These are phyloP conservation scores for Colletes latitarsis DNA, from an alignment of 1,140 invertebrate genomes.

Conservation along the genomic window DNA sequence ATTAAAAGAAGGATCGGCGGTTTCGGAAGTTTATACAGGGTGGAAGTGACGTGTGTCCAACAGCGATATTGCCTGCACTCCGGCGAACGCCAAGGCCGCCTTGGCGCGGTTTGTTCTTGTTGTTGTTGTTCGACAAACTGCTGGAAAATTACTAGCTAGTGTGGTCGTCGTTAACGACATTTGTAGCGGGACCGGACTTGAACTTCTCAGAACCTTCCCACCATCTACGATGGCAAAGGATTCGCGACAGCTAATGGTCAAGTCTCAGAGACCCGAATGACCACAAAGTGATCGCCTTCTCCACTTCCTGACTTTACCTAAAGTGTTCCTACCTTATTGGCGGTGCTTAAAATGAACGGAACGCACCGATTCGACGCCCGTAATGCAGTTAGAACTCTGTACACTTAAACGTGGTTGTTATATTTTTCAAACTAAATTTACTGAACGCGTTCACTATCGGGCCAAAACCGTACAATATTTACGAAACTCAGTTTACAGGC, in stretches of 20 bases:
- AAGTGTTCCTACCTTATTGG: slow-evolving; percentile 43
- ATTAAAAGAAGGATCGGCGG: background rate
- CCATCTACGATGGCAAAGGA: slow-evolving; percentile 65
- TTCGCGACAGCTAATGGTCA: slow-evolving; percentile 74
- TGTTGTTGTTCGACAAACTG: slow-evolving; percentile 73
- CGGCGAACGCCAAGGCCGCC: slow-evolving; percentile 52
- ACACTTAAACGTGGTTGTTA: background rate
- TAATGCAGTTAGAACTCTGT: background rate
- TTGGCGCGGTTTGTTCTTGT: slow-evolving; percentile 64
- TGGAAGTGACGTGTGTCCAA: slow-evolving; percentile 21
- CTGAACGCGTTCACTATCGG: background rate
- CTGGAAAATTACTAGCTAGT: slow-evolving; percentile 72
- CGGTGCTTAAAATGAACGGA: slow-evolving; percentile 24
- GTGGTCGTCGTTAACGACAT: slow-evolving; percentile 75
- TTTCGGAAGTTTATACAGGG: background rate
- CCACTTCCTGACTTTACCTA: slow-evolving; percentile 62
- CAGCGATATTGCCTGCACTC: slow-evolving; percentile 65
- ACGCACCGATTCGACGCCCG: background rate
- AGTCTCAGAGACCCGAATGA: slow-evolving; percentile 72
- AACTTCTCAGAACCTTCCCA: slow-evolving; percentile 69
- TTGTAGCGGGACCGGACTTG: slow-evolving; percentile 70
- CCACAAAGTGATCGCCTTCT: slow-evolving; percentile 76
- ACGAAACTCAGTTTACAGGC: no score
- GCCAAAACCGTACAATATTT: no score
- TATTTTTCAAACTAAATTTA: background rate